These are phyloP conservation scores for Turritopsis dohrnii DNA, from an alignment of 30 jellyfish, hydroid and myxozoan species.

Conservation along the genomic window DNA sequence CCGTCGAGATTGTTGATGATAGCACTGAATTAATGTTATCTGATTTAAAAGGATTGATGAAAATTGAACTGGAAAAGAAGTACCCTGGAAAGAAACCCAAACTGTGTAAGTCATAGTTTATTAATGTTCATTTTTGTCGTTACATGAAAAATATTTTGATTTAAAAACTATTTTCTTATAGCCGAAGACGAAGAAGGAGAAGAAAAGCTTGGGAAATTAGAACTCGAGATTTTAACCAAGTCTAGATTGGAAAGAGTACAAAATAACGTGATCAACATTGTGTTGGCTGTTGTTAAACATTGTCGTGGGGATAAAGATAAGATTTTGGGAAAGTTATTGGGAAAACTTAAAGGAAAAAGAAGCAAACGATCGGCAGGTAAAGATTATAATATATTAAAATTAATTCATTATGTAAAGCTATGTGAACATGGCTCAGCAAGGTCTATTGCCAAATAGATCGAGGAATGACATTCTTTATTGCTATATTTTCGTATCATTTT, in stretches of 20 bases:
- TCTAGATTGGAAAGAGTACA: background rate
- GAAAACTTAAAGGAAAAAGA: background rate
- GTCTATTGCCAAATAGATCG: too few species aligned
- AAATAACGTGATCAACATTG: background rate
- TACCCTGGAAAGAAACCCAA: background rate
- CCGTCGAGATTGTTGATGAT: background rate
- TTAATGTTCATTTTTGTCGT: background rate
- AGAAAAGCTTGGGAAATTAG: background rate
- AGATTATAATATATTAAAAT: too few species aligned
- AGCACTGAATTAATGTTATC: background rate
- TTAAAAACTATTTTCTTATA: background rate
- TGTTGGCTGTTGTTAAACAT: background rate
- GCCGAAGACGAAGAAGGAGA: background rate
- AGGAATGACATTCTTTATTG: too few species aligned
- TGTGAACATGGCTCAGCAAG: too few species aligned
- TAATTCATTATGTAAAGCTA: too few species aligned
- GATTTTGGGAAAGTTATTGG: background rate
- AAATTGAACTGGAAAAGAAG: background rate
- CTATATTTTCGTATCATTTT: too few species aligned
- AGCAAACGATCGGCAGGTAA: background rate
- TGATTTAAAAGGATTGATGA: background rate
- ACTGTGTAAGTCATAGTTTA: background rate
- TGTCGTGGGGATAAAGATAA: conserved; percentile 10
- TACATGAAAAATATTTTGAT: background rate
- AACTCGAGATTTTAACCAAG: too few species aligned